These are phyloP conservation scores for Gnathochromis pfefferi DNA, from an alignment of 2,113 vertebrate genomes.

Conservation along the genomic window DNA sequence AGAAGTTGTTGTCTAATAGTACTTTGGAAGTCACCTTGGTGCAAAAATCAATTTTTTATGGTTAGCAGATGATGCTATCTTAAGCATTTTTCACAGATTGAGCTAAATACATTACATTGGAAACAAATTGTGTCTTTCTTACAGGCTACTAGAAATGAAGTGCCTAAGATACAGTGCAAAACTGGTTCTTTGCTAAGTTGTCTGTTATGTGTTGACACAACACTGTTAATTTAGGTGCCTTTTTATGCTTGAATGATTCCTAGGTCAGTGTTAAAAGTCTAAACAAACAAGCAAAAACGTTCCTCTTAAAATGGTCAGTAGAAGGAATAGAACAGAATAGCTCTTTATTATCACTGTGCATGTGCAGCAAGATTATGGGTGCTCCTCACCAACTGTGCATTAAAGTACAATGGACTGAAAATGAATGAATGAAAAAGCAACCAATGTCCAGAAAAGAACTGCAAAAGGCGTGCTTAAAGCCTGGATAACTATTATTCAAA, in stretches of 20 bases:
- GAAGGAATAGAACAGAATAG: background rate
- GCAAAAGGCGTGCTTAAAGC: background rate
- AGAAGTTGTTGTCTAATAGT: background rate
- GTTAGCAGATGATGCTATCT: background rate
- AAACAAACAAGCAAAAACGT: background rate
- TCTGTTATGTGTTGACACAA: background rate
- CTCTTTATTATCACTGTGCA: background rate
- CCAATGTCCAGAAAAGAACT: background rate
- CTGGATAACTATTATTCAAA: background rate
- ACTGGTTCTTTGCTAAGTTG: background rate
- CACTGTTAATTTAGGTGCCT: background rate
- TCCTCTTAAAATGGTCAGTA: background rate
- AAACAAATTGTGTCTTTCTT: background rate
- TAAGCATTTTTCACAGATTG: background rate
- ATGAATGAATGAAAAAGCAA: background rate
- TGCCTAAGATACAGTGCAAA: background rate
- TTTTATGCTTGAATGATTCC: background rate
- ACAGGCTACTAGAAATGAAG: background rate
- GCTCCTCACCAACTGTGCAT: background rate
- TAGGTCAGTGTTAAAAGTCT: background rate
- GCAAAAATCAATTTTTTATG: fast-evolving
- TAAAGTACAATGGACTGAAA: background rate
- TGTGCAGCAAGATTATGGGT: background rate
- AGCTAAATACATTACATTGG: background rate
- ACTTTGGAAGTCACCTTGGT: background rate